Conservation (phyloP, 2,888 invertebrate species). For the Ennomos quercinarius region DNA sequence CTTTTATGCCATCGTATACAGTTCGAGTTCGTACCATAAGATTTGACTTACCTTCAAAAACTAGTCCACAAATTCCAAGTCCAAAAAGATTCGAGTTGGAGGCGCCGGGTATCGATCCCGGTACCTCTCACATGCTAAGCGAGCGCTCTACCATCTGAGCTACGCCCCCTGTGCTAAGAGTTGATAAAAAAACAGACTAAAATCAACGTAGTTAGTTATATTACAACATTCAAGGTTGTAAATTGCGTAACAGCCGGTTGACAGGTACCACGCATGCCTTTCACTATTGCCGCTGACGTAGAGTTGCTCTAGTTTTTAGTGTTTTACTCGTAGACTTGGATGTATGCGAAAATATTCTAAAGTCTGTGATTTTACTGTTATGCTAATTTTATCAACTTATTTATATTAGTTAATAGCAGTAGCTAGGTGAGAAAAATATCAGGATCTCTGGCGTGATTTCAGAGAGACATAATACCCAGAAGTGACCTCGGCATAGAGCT, state of each 20-base stretch:
- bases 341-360: background rate
- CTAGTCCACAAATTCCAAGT: slow-evolving; percentile 19
- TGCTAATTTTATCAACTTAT: no score
- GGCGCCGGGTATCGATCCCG: slow-evolving; percentile 85
- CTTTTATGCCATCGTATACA: background rate
- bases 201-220: slow-evolving; percentile 1
- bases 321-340: background rate
- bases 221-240: slow-evolving; percentile 13
- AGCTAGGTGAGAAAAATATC: no score
- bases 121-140: slow-evolving; percentile 85
- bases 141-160: slow-evolving; percentile 86
- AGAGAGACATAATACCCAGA: no score
- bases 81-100: slow-evolving; percentile 55
- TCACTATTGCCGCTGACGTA: slow-evolving; percentile 16
- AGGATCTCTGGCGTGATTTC: no score
- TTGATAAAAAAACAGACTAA: slow-evolving; percentile 3
- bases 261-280: slow-evolving; percentile 10
- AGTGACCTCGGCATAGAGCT: no score
- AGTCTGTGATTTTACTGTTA: no score
- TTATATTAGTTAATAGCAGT: no score
- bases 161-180: slow-evolving; percentile 70
- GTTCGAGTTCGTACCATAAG: background rate
- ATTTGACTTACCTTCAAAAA: background rate
- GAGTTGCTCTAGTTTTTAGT: slow-evolving; percentile 18
- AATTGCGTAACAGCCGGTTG: slow-evolving; percentile 13